These are phyloP conservation scores for Iselma pallidipennis DNA, from an alignment of 2,888 invertebrate species.

Conservation along the genomic window DNA sequence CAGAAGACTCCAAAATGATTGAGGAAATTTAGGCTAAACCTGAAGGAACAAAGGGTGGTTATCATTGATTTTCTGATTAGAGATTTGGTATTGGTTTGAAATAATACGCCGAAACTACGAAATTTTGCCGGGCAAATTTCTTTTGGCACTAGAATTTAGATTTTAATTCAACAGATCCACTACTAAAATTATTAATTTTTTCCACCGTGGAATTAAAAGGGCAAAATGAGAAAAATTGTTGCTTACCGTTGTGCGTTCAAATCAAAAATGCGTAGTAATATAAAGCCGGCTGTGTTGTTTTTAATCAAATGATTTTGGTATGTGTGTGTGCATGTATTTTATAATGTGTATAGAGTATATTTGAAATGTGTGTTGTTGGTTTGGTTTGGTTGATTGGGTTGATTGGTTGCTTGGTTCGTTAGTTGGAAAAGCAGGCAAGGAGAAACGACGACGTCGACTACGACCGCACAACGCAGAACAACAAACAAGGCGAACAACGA, in stretches of 20 bases:
- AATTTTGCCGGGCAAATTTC: no score
- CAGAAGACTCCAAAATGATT: no score
- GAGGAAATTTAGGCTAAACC: no score
- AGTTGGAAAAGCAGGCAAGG: constrained; percentile 34
- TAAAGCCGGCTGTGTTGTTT: constrained; percentile 28
- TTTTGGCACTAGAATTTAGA: background rate
- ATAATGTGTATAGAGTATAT: constrained; percentile 22
- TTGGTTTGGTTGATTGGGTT: no score
- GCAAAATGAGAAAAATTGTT: constrained; percentile 15
- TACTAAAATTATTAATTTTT: no score
- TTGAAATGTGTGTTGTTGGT: no score
- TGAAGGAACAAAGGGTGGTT: no score
- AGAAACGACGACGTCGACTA: constrained; percentile 19
- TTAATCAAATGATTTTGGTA: background rate
- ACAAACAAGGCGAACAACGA: background rate
- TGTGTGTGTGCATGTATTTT: background rate
- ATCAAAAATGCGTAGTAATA: constrained; percentile 46
- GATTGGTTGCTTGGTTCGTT: constrained; percentile 31
- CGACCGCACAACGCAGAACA: background rate
- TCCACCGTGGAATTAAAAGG: no score
- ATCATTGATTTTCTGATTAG: no score
- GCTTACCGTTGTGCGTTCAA: constrained; percentile 37
- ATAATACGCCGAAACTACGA: no score
- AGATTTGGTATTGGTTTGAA: no score
- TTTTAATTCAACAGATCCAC: background rate